Base-by-base conservation (phyloP, 2,797 vertebrate species). In the Gymnoscopelus braueri region DNA sequence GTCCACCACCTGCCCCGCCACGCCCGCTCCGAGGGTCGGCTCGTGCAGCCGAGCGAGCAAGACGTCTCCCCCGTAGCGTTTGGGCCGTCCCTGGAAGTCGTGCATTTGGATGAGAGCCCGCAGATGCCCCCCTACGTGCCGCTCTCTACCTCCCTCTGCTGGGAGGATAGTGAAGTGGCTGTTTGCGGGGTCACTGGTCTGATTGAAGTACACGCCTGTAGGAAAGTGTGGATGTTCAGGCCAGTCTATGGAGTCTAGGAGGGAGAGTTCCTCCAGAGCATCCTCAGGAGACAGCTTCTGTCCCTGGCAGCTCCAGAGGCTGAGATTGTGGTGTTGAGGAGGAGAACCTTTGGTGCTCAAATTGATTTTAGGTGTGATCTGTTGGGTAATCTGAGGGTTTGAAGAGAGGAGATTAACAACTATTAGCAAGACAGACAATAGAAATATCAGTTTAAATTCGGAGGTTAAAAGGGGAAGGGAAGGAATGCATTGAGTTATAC, bases 21-120 rank as follows among this genome's bases (percentile, higher is more conserved):
- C 82, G 48, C 84, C 86, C 48, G 84, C 82, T 1, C 4, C 54
- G 7, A 81, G 72, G 3, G 0, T 14, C 0, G 0, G 3, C 58
- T 54, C 74, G 49, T 84, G 74, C 35, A 88, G 65, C 9, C 59
- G 8, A 1, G 81, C 65, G 0, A 81, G 1, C 29, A 87, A 15
- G 23, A 85, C 4, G 8, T 87, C 84, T 35, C 81, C 86, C 10
- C 86, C 86, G 32, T 10, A 63, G n/a, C 10, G 74, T 62, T 83
- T 87, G 5, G 68, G 58, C 14, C 2, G 23, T 0, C 79, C 79
- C 8, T 24, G 3, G 58, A 72, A 84, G 54, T 85, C 74, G 4
- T 26, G 49, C 0, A 81, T 74, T 4, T 61, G 4, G n/a, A 87
- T 69, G 2, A 63, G 14, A 14, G 79, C 72, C 6, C 73, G 61